A percentile compares a stretch with the other conserved stretches of the same genome.
phyloP scores from a whole-genome alignment of 2,113 vertebrate genomes.

The Perca fluviatilis region DNA sequence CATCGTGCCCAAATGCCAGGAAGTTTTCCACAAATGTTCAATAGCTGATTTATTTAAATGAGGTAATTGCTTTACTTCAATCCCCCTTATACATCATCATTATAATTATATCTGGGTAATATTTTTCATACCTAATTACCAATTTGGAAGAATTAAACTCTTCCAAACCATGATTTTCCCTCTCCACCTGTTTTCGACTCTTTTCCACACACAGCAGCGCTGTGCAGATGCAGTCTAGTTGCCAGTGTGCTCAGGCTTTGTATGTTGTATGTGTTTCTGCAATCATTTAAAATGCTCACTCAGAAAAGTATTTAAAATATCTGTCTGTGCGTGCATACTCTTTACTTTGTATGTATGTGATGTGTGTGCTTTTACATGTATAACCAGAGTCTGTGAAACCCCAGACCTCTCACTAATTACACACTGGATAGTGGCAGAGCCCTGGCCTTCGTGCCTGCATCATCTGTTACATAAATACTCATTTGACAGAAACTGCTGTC shows the following conservation, averaged over 20 bases:
- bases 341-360: background rate
- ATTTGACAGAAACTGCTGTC: constrained; percentile 66
- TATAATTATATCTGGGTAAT: constrained; percentile 51
- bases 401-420: constrained; percentile 61
- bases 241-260: background rate
- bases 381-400: constrained; percentile 28
- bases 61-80: constrained; percentile 44
- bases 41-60: constrained; percentile 44
- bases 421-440: constrained; percentile 51
- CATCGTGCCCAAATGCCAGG: constrained; percentile 5
- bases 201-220: constrained; percentile 44
- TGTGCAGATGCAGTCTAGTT: background rate
- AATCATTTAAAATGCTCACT: background rate
- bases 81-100: constrained; percentile 66
- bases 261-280: background rate
- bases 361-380: constrained; percentile 22
- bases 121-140: constrained; percentile 57
- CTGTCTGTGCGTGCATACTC: background rate
- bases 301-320: background rate
- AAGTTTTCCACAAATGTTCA: constrained; percentile 37
- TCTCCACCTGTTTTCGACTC: constrained; percentile 23
- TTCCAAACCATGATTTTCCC: constrained; percentile 55
- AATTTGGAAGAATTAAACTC: constrained; percentile 43
- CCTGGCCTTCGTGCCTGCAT: constrained; percentile 45
- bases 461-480: constrained; percentile 71